Base-by-base conservation (phyloP, 2,113 vertebrate genomes). In the Nestor notabilis region DNA sequence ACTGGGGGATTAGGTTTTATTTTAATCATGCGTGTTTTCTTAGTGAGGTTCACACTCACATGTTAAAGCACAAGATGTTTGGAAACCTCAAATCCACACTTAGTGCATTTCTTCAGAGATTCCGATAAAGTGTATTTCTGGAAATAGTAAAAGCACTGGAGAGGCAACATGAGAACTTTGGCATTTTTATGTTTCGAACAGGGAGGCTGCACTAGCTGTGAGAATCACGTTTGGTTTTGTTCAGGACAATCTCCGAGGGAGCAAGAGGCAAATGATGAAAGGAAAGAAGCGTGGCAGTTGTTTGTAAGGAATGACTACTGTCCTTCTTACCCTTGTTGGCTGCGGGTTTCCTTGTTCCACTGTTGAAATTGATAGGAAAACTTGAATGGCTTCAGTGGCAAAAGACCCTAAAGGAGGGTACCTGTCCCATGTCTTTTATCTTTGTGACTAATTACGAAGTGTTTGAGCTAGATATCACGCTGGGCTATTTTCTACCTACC, bases 251-350 rank as follows among this genome's bases (percentile, higher is more conserved):
- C 66, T 89, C 63, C 27, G 49, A 79, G 37, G 41, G 41, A 93
- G 71, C 87, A 65, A 89, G 69, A 92, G 56, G 83, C 87, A 96
- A 93, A 7, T 61, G 24, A 83, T 68, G 69, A 71, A 83, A 93
- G 49, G 7, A 33, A 69, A 81, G 83, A 96, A 78, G 11, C 1
- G 2, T 89, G 65, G 25, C 7, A 21, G 64, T 55, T 92, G 47
- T 84, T 93, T 60, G 69, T 79, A 47, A 82, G 31, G 50, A 95
- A 29, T 5, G 28, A 56, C 25, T 52, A 17, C 12, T 76, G 8
- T 46, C 21, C 31, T 60, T 72, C 64, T 88, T 41, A 23, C 9
- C 21, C 52, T 70, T 23, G 60, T 24, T 35, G 86, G 44, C 53
- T 72, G 27, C 58, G n/a, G n/a, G 71, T 53, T 58, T 86, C 49